Evolutionary conservation across 2,113 vertebrate genomes (phyloP).

Genomic region (Phoenicopterus ruber): DNA sequence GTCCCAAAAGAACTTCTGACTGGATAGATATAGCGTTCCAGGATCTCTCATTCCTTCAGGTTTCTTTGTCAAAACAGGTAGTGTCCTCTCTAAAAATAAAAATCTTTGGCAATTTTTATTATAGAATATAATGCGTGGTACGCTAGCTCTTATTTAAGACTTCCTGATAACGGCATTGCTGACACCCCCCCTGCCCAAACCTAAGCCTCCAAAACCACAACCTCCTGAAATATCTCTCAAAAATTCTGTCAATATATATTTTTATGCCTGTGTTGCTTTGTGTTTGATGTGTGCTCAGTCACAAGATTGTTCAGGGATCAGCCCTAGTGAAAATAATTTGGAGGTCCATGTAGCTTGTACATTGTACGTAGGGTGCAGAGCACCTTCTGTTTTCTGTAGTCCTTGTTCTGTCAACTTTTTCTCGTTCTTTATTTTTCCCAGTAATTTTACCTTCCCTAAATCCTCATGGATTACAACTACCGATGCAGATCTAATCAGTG

Average conservation of each 20-base stretch:
- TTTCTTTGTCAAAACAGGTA: background rate
- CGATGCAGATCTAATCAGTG: background rate
- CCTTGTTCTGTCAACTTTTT: background rate
- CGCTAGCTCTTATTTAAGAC: background rate
- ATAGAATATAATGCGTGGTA: background rate
- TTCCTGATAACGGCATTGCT: background rate
- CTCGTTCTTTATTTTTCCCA: background rate
- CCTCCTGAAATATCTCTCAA: background rate
- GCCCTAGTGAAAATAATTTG: background rate
- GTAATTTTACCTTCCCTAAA: background rate
- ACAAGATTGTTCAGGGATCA: background rate
- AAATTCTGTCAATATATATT: background rate
- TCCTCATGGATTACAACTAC: background rate
- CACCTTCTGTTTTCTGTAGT: background rate
- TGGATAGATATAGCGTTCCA: background rate
- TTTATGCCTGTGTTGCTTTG: background rate
- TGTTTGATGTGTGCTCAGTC: background rate
- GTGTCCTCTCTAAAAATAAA: background rate
- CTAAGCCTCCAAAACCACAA: background rate
- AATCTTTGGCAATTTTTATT: background rate
- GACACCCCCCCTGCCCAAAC: background rate
- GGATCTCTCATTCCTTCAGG: background rate
- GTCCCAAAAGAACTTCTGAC: background rate
- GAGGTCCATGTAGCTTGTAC: background rate
- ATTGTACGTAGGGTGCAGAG: background rate